Evolutionary conservation across 2,888 invertebrate genomes (phyloP).

Genomic region (Morpho achilles): DNA sequence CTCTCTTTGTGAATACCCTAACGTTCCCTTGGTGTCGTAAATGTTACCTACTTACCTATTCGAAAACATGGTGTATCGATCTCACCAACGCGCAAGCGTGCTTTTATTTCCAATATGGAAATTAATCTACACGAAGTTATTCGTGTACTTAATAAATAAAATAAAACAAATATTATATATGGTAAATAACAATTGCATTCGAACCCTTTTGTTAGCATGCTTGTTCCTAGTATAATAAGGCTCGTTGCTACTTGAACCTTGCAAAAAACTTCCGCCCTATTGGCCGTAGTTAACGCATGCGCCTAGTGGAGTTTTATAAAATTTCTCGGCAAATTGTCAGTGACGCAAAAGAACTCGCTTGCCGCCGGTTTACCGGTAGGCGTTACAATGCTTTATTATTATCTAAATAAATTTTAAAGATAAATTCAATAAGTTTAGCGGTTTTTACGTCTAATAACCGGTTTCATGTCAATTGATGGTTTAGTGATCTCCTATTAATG

Average conservation of each 20-base stretch:
- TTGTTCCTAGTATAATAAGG: too few species aligned
- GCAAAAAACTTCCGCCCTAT: constrained; percentile 52
- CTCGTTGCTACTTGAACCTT: constrained; percentile 27
- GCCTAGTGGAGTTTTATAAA: constrained; percentile 42
- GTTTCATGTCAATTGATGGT: constrained; percentile 64
- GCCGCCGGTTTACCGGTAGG: constrained; percentile 63
- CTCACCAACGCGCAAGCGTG: constrained; percentile 67
- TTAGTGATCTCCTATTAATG: constrained; percentile 49
- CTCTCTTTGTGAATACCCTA: constrained; percentile 19
- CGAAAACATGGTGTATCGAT: constrained; percentile 48
- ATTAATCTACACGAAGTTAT: too few species aligned
- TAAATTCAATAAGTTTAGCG: constrained; percentile 39
- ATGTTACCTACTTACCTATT: constrained; percentile 28
- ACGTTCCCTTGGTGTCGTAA: constrained; percentile 23
- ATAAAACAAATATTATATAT: constrained; percentile 13
- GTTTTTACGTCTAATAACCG: constrained; percentile 11
- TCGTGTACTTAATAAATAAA: too few species aligned
- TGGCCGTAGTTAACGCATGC: constrained; percentile 67
- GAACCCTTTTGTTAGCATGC: constrained; percentile 24
- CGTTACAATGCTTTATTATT: constrained; percentile 43
- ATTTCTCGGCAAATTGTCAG: constrained; percentile 52
- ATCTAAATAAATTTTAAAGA: constrained; percentile 36
- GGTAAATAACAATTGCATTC: background rate
- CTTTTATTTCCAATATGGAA: constrained; percentile 13
- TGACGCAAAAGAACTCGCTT: constrained; percentile 52